phyloP scores from a whole-genome alignment of 2,888 invertebrate genomes.

The Empis livida region DNA sequence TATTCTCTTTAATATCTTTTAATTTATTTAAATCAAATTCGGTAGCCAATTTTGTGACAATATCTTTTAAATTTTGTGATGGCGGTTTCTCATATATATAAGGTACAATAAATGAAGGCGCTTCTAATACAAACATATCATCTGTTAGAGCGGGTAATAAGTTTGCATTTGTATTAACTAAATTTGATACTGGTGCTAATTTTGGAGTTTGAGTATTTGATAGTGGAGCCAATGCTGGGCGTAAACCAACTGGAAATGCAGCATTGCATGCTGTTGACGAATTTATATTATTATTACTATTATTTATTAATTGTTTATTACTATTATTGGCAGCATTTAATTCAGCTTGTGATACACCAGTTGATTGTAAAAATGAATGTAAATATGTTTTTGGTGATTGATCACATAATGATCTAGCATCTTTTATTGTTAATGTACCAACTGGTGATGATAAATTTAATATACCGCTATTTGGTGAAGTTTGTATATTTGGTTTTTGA shows the following conservation, averaged over 20 bases:
- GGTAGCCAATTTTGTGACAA: slow-evolving; percentile 49
- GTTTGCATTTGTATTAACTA: slow-evolving; percentile 38
- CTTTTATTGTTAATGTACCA: slow-evolving; percentile 28
- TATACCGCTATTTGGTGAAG: too few relatives aligned
- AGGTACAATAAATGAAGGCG: slow-evolving; percentile 85
- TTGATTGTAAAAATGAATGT: background rate
- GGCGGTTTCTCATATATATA: slow-evolving; percentile 89
- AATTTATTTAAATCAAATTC: slow-evolving; percentile 37
- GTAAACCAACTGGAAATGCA: slow-evolving; percentile 38
- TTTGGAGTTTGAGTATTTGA: slow-evolving; percentile 21
- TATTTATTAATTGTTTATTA: background rate
- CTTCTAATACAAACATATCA: slow-evolving; percentile 86
- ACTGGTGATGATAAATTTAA: background rate
- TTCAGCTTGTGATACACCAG: background rate
- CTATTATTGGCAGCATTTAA: slow-evolving; percentile 15
- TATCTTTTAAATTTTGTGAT: slow-evolving; percentile 59
- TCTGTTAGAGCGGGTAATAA: slow-evolving; percentile 75
- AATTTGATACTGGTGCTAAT: slow-evolving; percentile 24
- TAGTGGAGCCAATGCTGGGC: slow-evolving; percentile 31
- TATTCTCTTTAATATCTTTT: slow-evolving; percentile 39
- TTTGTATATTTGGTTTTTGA: slow-evolving; percentile 15
- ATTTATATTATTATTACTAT: slow-evolving; percentile 8
- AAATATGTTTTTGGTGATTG: background rate
- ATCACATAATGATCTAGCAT: slow-evolving; percentile 25
- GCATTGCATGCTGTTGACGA: slow-evolving; percentile 13